phyloP scores from a whole-genome alignment of 1,140 invertebrate genomes.

The Drosophila teissieri region DNA sequence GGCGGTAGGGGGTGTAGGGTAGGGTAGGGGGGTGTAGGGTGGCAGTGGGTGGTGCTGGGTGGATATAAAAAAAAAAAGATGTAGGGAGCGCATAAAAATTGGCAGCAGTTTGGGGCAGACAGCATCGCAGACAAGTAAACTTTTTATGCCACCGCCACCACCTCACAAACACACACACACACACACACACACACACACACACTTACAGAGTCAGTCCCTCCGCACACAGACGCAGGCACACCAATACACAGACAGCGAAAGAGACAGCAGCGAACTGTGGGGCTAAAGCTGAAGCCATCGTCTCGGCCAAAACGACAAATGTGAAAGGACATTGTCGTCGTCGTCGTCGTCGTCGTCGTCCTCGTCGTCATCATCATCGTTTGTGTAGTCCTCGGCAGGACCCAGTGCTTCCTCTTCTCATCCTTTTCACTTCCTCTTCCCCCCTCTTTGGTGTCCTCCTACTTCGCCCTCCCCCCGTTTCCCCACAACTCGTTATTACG shows the following conservation, averaged over 20 bases:
- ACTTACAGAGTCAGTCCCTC: slow-evolving; percentile 34
- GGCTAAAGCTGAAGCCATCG: slow-evolving; percentile 58
- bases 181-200: slow-evolving; percentile 6
- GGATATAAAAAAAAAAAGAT: slow-evolving; percentile 18
- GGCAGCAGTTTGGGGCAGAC: slow-evolving; percentile 81
- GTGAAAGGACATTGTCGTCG: slow-evolving; percentile 74
- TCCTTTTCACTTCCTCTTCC: neutral
- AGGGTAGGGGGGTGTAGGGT: neutral
- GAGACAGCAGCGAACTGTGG: slow-evolving; percentile 24
- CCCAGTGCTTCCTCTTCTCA: slow-evolving; percentile 10
- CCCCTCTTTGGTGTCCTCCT: neutral
- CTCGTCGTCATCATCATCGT: slow-evolving; percentile 48
- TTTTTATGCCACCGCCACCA: slow-evolving; percentile 23
- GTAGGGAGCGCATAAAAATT: slow-evolving; percentile 82
- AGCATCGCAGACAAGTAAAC: slow-evolving; percentile 75
- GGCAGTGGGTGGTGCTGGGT: neutral
- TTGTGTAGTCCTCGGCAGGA: slow-evolving; percentile 50
- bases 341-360: slow-evolving; percentile 30
- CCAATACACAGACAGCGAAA: slow-evolving; percentile 15
- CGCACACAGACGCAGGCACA: slow-evolving; percentile 17
- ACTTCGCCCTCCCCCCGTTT: neutral
- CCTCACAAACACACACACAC: too few relatives aligned
- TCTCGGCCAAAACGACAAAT: slow-evolving; percentile 79
- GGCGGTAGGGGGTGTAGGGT: neutral
- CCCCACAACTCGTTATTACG: slow-evolving; percentile 52